Conservation (phyloP, 2,888 invertebrate species). For the Acronicta alni region DNA sequence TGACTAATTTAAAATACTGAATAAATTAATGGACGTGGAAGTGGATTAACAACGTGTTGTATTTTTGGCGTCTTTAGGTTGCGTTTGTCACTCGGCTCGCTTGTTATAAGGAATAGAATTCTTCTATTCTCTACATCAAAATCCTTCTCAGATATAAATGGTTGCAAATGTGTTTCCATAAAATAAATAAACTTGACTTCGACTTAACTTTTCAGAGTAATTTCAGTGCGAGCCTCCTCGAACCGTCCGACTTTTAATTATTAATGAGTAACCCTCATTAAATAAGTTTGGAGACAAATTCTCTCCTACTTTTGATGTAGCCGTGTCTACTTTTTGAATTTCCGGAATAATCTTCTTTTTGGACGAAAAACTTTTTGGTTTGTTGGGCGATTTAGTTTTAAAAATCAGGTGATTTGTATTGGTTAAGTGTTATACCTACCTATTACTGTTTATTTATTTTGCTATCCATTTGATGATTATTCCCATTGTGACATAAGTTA, state of each 20-base stretch:
- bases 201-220: slow-evolving; percentile 43
- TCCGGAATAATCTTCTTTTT: not conserved
- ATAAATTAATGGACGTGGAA: no score
- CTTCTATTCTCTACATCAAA: not conserved
- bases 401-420: no score
- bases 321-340: slow-evolving; percentile 2
- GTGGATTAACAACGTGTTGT: no score
- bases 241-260: slow-evolving; percentile 62
- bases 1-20: no score
- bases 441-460: no score
- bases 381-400: no score
- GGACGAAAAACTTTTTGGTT: not conserved
- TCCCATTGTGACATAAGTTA: no score
- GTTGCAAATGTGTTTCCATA: slow-evolving; percentile 45
- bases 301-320: slow-evolving; percentile 40
- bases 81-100: no score
- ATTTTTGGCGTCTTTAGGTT: no score
- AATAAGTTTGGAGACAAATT: slow-evolving; percentile 54
- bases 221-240: slow-evolving; percentile 40
- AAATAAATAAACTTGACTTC: slow-evolving; percentile 49
- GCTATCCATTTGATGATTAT: no score
- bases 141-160: slow-evolving; percentile 33
- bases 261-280: slow-evolving; percentile 60
- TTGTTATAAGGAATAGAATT: slow-evolving; percentile 12
- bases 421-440: no score